phyloP scores from a whole-genome alignment of 2,888 invertebrate species.

The Microctonus hyperodae region DNA sequence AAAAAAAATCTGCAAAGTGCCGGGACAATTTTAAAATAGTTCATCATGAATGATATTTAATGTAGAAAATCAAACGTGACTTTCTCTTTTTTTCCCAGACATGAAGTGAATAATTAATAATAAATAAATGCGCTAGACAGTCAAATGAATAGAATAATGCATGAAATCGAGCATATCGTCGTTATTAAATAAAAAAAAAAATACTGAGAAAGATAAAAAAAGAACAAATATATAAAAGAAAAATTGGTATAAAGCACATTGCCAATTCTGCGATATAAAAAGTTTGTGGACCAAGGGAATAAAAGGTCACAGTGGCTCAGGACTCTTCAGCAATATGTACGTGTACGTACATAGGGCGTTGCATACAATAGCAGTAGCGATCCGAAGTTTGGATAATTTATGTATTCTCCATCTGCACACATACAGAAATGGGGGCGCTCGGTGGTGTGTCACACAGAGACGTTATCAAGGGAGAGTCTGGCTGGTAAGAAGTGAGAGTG shows the following conservation, averaged over 20 bases:
- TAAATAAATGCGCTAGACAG: neutral
- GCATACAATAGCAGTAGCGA: slow-evolving; percentile 29
- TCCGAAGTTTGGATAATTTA: slow-evolving; percentile 51
- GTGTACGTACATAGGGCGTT: slow-evolving; percentile 5
- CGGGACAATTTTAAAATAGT: no score
- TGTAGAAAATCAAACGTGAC: neutral
- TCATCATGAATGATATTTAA: no score
- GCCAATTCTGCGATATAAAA: neutral
- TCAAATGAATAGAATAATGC: slow-evolving; percentile 25
- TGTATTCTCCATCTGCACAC: slow-evolving; percentile 38
- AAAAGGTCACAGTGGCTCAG: slow-evolving; percentile 19
- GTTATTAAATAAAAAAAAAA: neutral
- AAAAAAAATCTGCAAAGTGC: no score
- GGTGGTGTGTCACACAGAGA: neutral
- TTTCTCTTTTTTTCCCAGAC: neutral
- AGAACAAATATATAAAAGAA: neutral
- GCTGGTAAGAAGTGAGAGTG: neutral
- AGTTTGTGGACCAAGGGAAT: neutral
- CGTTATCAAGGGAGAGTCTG: neutral
- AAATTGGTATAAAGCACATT: neutral
- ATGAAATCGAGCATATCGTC: slow-evolving; percentile 19
- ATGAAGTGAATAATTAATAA: neutral
- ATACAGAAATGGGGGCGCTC: slow-evolving; percentile 27
- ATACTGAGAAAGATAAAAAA: neutral
- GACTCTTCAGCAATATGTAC: neutral